Base-by-base conservation (phyloP, 1,140 invertebrate genomes). In the Lerema accius region DNA sequence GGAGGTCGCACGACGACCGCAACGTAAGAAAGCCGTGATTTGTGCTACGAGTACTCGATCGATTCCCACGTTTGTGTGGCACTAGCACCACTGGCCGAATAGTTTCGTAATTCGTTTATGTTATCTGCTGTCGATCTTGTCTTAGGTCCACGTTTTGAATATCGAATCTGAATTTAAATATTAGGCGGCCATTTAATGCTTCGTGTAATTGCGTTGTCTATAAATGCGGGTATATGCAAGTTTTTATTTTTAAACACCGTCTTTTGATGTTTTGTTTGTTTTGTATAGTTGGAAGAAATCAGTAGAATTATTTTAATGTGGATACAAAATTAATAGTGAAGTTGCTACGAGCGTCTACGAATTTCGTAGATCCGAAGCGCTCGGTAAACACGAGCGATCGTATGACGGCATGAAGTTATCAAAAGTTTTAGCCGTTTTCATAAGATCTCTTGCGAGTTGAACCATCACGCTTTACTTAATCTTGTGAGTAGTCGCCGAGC, bases 1-100 rank as follows among this genome's bases (percentile, higher is more conserved):
- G 87, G 87, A 90, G 87, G 87, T 88, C 84, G 84, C 66, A 73
- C 73, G 73, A 73, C 70, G 77, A 70, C 75, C 73, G 60, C 69
- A 75, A 69, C 59, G 80, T 80, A 86, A 84, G 71, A 80, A 78
- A 51, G 70, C 49, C 69, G 82, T 75, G 74, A 68, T 76, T 78
- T 80, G 80, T 84, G 80, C 53, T 72, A 56, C 58, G 48, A 74
- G 58, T 67, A 75, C 68, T 62, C 71, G 71, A 75, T 60, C 67
- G 65, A 69, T 79, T 64, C 71, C 64, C 37, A 72, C 62, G 76
- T 73, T 80, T 69, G 78, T 82, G 82, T 81, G 80, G 69, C 78
- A 81, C 78, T 81, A 79, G n/a, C 80, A 78, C 67, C 77, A 80
- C 77, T 76, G 69, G 48, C 42, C 43, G 48, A 67, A 70, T 60